phyloP scores from a whole-genome alignment of 2,113 vertebrate species.

The Larimichthys crocea region DNA sequence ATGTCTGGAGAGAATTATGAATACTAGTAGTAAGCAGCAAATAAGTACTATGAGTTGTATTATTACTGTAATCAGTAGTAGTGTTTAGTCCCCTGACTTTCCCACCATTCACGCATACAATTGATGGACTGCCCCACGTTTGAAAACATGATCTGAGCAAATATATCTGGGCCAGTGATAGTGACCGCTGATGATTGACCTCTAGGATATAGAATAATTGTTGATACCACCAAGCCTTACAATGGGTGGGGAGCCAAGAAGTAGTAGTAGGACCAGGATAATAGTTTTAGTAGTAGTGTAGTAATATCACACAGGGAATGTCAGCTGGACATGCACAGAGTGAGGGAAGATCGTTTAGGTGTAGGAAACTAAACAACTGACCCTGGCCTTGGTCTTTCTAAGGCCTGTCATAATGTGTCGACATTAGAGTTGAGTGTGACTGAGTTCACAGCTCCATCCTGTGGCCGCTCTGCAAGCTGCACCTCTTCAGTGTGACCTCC shows the following conservation, averaged over 20 bases:
- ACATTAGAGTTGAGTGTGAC: neutral
- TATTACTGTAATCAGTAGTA: neutral
- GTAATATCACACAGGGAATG: neutral
- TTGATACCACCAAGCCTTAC: neutral
- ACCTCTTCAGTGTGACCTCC: conserved; percentile 37
- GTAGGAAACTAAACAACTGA: neutral
- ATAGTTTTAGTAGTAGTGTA: too few relatives aligned
- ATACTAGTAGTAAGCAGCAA: neutral
- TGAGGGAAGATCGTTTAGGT: neutral
- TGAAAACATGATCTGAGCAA: neutral
- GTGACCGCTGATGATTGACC: neutral
- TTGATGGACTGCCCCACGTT: neutral
- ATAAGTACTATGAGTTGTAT: neutral
- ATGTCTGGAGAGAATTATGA: neutral
- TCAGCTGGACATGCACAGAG: neutral
- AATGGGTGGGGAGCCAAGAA: neutral
- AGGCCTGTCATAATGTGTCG: neutral
- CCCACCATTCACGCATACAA: neutral
- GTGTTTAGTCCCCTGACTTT: too few relatives aligned
- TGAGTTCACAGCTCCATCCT: conserved; percentile 31
- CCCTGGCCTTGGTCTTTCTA: neutral
- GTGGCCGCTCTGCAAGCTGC: conserved; percentile 41
- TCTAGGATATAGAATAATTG: neutral
- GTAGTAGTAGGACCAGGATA: neutral
- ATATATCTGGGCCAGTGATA: neutral